Evolutionary conservation across 2,888 invertebrate genomes (phyloP).

Genomic region (Cephus runcator): DNA sequence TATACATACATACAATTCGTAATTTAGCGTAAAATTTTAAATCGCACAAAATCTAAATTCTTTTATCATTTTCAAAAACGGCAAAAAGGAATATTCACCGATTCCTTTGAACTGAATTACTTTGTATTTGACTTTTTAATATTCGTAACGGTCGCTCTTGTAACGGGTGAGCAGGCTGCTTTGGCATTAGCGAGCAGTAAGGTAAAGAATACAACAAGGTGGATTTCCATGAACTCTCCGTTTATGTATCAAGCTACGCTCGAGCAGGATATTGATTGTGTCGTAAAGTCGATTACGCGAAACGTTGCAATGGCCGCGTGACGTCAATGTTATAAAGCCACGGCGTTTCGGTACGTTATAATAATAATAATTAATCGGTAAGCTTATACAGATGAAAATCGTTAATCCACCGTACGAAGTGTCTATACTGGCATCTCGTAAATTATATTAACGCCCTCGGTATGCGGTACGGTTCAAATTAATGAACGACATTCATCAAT

Average conservation of each 20-base stretch:
- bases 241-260: not conserved
- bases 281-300: not conserved
- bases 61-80: not conserved
- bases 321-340: not conserved
- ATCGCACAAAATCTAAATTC: not conserved
- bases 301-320: not conserved
- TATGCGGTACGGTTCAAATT: not conserved
- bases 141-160: not conserved
- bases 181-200: not conserved
- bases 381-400: not conserved
- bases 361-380: not conserved
- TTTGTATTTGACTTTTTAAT: no score
- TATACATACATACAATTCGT: not conserved
- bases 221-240: not conserved
- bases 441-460: not conserved
- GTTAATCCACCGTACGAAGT: not conserved
- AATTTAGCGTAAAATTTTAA: not conserved
- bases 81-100: not conserved
- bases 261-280: not conserved
- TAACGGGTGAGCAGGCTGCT: not conserved
- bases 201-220: not conserved
- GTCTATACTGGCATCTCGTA: not conserved
- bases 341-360: not conserved
- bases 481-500: not conserved
- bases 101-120: no score